Evolutionary conservation across 2,113 vertebrate genomes (phyloP), one percentile per base, ranked within the genome.

Genomic region (Hemibagrus wyckioides): DNA sequence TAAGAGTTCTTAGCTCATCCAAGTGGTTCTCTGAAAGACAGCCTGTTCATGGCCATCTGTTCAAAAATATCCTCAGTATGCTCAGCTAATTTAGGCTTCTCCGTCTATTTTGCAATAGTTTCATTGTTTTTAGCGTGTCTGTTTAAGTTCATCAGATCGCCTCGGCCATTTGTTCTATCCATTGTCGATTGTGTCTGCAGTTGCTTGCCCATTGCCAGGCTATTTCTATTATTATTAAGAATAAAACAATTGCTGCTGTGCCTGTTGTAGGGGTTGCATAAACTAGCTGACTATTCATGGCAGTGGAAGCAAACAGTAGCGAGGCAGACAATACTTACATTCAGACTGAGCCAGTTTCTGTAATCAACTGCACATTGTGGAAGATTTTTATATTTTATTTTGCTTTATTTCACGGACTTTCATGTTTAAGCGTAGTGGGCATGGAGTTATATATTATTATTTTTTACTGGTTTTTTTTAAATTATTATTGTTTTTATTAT

Each of bases 81-180:
- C 25, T 71, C 71, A 79, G 30, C 41, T 23, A 79, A 85, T 85
- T 65, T 65, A 25, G 6, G 19, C 14, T 79, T 41, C 56, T 77
- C 30, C 1, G 11, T 54, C 44, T 14, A 13, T 19, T 65, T 54
- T 80, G 7, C 75, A 86, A 10, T 67, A 30, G 30, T 39, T 80
- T 39, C 30, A 54, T 80, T 80, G 52, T 67, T 67, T 63, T 80
- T 77, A 56, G n/a, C 50, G 67, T 80, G 41, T 50, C 57, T 33
- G 33, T 33, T 54, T 59, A 63, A 48, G 39, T 41, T 71, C 17
- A 63, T 52, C 28, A 30, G 1, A 30, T 52, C 2, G 30, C 30
- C 75, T 63, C 23, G 73, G 19, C 57, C 84, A 85, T 63, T 79
- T 85, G 28, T 3, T 33, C 30, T 77, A 41, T 85, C 54, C 21